A percentile compares a stretch with the other conserved stretches of the same genome.
Evolutionary conservation across 1,140 invertebrate species (phyloP).

Genomic region (Drosophila sechellia): DNA sequence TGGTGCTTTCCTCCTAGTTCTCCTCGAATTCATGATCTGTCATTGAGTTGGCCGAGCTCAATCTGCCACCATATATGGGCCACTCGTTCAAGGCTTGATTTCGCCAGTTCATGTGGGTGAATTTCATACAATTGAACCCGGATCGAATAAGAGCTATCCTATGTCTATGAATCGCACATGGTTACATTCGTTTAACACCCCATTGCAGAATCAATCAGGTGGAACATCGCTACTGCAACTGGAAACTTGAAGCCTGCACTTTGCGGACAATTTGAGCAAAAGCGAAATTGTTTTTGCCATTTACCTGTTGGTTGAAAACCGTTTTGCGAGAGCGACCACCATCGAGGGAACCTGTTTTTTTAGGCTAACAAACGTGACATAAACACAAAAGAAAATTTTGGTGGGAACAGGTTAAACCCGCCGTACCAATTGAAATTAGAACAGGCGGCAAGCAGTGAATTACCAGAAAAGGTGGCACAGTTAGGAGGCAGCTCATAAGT

Average conservation of each 20-base stretch:
- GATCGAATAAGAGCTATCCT: conserved; percentile 4
- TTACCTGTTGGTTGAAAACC: conserved; percentile 29
- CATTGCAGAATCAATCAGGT: conserved; percentile 52
- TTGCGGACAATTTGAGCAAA: conserved; percentile 54
- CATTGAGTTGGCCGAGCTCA: conserved; percentile 24
- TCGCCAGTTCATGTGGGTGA: conserved; percentile 33
- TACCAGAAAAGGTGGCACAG: conserved; percentile 59
- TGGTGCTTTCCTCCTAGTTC: conserved; percentile 19
- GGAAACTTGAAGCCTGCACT: conserved; percentile 41
- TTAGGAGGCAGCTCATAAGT: conserved; percentile 54
- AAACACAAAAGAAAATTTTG: conserved; percentile 72
- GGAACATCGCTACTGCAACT: conserved; percentile 37
- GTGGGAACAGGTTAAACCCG: conserved; percentile 71
- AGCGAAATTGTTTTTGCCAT: conserved; percentile 69
- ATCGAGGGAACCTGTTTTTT: conserved; percentile 66
- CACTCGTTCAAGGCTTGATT: conserved; percentile 35
- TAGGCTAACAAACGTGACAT: conserved; percentile 70
- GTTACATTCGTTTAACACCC: conserved; percentile 27
- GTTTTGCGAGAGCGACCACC: conserved; percentile 22
- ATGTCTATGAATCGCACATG: conserved; percentile 23
- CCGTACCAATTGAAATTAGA: conserved; percentile 68
- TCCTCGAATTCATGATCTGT: conserved; percentile 14
- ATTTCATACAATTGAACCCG: conserved; percentile 27
- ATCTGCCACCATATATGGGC: conserved; percentile 30
- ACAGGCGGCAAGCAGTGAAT: conserved; percentile 67